Base-by-base conservation (phyloP, 2,113 vertebrate species). In the Pelecanoides urinatrix region DNA sequence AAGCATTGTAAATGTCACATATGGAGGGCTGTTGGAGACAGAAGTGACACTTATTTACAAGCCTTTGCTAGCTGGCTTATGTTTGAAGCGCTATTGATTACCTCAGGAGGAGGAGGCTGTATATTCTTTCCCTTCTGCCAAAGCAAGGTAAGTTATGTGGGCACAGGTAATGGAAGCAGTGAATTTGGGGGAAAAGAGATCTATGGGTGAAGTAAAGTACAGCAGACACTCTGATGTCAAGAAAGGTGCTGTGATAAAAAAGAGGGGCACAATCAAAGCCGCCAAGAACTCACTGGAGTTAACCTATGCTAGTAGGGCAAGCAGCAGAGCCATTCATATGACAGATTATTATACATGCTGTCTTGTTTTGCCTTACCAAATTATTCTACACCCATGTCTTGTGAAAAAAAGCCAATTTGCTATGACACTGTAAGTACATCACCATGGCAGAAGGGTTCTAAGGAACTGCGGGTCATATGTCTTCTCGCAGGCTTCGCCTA, bases 41-140 rank as follows among this genome's bases (percentile, higher is more conserved):
- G 38, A 92, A 91, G 71, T 83, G 91, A 62, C 85, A 58, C 50
- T 38, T 76, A 77, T 52, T 95, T 95, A 85, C 61, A 72, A 91
- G 59, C 63, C 63, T 90, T 62, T 67, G 53, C 92, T 94, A 50
- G 56, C 74, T 96, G 86, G 44, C 85, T 87, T 87, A 92, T 95
- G 91, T 90, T 40, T 63, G 93, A 77, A 97, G 68, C 47, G 22
- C 53, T 97, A 95, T 94, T 96, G 96, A 97, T 96, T 95, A 94
- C 87, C 87, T 96, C 58, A 63, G 25, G 91, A 96, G 36, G 58
- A 97, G 70, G 49, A 55, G 29, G 82, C 89, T 94, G 55, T 96
- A 94, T 90, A 92, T 97, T 91, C 66, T 63, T 92, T 76, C 62
- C 44, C 40, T 76, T 80, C 84, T 94, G 92, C 68, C 88, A 88